A percentile compares a stretch with the other conserved stretches of the same genome.
phyloP scores from a whole-genome alignment of 1,140 invertebrate genomes.

The Lordiphosa clarofinis region DNA sequence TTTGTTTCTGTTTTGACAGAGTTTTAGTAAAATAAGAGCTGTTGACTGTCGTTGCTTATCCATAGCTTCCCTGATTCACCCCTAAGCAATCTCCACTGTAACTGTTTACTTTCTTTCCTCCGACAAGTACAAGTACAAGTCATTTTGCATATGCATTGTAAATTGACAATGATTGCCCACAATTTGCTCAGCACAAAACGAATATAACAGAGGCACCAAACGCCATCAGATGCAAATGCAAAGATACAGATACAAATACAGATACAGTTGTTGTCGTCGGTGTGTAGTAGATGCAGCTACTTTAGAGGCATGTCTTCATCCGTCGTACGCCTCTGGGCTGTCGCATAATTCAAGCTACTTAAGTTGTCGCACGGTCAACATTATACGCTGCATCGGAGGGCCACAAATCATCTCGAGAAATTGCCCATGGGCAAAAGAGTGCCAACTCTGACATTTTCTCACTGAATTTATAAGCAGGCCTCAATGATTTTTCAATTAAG shows the following conservation, averaged over 20 bases:
- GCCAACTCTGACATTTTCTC: constrained; percentile 31
- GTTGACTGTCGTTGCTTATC: no score
- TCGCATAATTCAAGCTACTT: constrained; percentile 69
- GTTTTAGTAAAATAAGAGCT: no score
- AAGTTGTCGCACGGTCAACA: constrained; percentile 55
- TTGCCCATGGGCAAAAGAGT: constrained; percentile 3
- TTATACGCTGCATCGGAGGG: constrained; percentile 33
- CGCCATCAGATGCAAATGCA: constrained; percentile 23
- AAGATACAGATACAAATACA: constrained; percentile 16
- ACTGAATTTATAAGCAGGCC: constrained; percentile 49
- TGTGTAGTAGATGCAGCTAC: constrained; percentile 20
- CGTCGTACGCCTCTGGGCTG: constrained; percentile 26
- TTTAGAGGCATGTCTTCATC: constrained; percentile 23
- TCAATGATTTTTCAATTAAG: constrained; percentile 73
- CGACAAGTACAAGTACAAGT: constrained; percentile 38
- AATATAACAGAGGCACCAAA: constrained; percentile 14
- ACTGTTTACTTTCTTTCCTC: constrained; percentile 28
- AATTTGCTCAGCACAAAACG: constrained; percentile 57
- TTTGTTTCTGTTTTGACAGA: no score
- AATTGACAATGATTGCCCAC: constrained; percentile 77
- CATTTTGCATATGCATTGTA: constrained; percentile 60
- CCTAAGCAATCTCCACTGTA: constrained; percentile 29
- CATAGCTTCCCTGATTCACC: no score
- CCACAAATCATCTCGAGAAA: constrained; percentile 45
- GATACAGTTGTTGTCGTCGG: constrained; percentile 8